These are phyloP conservation scores for Chrysolina haemoptera DNA, from an alignment of 2,888 invertebrate species.

Conservation along the genomic window DNA sequence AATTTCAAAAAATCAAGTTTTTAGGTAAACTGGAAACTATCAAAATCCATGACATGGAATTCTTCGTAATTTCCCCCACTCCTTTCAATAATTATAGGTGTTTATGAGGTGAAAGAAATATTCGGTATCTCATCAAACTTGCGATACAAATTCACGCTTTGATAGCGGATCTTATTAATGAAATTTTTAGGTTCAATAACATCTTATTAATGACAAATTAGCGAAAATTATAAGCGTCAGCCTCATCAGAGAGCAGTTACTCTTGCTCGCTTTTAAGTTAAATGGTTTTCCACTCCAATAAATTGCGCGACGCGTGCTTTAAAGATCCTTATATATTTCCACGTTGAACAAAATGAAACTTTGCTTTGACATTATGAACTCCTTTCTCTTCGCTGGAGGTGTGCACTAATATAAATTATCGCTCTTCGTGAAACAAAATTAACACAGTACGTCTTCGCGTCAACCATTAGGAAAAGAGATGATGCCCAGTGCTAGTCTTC, in stretches of 20 bases:
- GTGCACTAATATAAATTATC: constrained; percentile 69
- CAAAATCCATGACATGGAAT: not conserved
- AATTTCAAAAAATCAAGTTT: too few species aligned
- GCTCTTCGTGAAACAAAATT: constrained; percentile 65
- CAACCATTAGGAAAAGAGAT: constrained; percentile 39
- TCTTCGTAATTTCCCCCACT: not conserved
- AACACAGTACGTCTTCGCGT: constrained; percentile 46
- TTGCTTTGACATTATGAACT: constrained; percentile 69
- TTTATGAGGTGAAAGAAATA: constrained; percentile 15
- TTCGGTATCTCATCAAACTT: constrained; percentile 34
- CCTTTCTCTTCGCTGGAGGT: constrained; percentile 67
- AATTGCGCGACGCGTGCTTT: constrained; percentile 57
- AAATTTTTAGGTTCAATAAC: constrained; percentile 51
- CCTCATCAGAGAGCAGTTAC: constrained; percentile 50
- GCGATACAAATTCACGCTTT: constrained; percentile 36
- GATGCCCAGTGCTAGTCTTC: not conserved
- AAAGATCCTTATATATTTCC: constrained; percentile 64
- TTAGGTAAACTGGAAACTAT: too few species aligned
- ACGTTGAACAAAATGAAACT: constrained; percentile 67
- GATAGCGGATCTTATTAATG: constrained; percentile 42
- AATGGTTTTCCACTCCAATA: constrained; percentile 60
- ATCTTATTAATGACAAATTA: constrained; percentile 55
- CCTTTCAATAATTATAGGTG: not conserved
- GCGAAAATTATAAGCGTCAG: constrained; percentile 53
- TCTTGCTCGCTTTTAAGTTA: constrained; percentile 56